Evolutionary conservation across 2,797 vertebrate species (phyloP), one percentile per base, ranked within the genome.

Genomic region (Salarias fasciatus): DNA sequence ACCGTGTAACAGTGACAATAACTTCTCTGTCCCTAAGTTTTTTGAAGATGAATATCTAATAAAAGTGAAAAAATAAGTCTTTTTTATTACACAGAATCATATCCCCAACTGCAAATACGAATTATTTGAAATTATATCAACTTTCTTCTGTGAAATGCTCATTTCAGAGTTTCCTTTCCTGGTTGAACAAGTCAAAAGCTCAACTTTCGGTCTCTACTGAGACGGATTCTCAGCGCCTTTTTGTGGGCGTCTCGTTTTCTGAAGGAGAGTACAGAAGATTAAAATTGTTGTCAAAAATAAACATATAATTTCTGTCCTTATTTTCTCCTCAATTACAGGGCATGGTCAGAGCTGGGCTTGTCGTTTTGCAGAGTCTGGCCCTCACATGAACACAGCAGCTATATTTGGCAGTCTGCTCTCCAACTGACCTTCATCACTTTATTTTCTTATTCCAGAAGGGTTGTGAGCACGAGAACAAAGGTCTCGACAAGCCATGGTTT

Each of bases 201-300:
- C 64, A 64, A 65, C 77, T 76, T 68, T 82, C 49, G 57, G 68
- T 75, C 86, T 86, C 46, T 57, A 75, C 73, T 75, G 75, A 78
- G 83, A 77, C 83, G 43, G 86, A 90, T 91, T 92, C 90, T 79
- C 86, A 91, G 87, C 60, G 33, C 73, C 88, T 85, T 86, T 87
- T 83, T 89, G 91, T 92, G 91, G 92, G 91, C 87, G 89, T 91
- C 88, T 91, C 84, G 59, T 86, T 92, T 90, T 90, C 86, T 92
- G 89, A 92, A 91, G 90, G 91, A 92, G 90, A 91, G 92, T 87
- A 89, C 90, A 94, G 92, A 90, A 93, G 91, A 93, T 93, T 92
- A 93, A 94, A 93, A 94, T 94, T 93, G 93, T 94, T 92, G 91
- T 93, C 91, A 92, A 93, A 94, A 94, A 94, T 94, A 94, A 94